Conservation (phyloP, 2,113 vertebrate genomes). For the Glaucidium brasilianum region DNA sequence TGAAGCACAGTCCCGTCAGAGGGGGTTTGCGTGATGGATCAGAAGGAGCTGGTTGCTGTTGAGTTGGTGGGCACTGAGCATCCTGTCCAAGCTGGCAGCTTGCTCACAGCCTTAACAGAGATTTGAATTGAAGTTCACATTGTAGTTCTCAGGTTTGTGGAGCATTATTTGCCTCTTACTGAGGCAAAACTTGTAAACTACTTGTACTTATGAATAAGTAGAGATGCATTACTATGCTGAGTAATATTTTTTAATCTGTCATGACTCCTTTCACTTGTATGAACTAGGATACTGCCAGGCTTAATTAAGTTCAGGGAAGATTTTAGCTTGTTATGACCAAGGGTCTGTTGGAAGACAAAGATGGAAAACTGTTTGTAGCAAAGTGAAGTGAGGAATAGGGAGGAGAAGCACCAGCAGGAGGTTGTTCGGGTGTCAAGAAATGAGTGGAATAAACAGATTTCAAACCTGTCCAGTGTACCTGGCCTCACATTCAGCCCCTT, state of each 20-base stretch:
- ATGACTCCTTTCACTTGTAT: background rate
- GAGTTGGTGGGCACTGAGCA: rapidly evolving
- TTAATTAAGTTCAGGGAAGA: background rate
- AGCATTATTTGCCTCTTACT: background rate
- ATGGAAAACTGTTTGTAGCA: background rate
- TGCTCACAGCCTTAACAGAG: rapidly evolving
- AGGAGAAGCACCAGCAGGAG: background rate
- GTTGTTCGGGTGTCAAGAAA: background rate
- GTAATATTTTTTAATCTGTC: background rate
- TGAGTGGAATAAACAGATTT: background rate
- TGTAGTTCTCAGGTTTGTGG: background rate
- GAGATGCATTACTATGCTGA: background rate
- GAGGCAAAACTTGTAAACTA: background rate
- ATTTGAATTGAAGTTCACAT: background rate
- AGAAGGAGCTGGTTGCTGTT: background rate
- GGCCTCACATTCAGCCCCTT: background rate
- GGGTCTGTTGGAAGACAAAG: background rate
- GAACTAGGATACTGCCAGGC: background rate
- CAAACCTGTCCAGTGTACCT: background rate
- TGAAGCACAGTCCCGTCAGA: rapidly evolving
- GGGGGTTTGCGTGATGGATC: background rate
- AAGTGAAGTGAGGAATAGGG: background rate
- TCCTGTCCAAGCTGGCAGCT: background rate
- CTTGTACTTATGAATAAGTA: background rate
- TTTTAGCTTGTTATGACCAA: background rate